A percentile compares a stretch with the other conserved stretches of the same genome.
Conservation (phyloP, 1,140 invertebrate genomes). For the Euwallacea similis region DNA sequence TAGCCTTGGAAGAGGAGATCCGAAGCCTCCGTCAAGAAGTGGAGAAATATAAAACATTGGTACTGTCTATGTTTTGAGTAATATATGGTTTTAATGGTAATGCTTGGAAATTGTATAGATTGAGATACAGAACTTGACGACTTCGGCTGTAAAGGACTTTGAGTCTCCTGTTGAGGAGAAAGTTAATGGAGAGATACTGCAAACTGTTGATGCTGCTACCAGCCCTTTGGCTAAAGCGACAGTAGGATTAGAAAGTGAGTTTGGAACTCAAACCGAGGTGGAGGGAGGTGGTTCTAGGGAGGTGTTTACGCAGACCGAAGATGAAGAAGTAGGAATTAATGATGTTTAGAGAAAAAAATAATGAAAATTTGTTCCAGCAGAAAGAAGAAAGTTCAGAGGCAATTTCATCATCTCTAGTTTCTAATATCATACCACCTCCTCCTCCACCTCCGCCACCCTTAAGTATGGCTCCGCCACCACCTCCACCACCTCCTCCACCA, state of each 20-base stretch:
- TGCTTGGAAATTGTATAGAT: conserved; percentile 32
- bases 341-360: not conserved
- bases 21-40: conserved; percentile 58
- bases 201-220: not conserved
- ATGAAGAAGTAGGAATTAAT: not conserved
- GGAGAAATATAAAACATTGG: conserved; percentile 58
- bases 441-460: conserved; percentile 10
- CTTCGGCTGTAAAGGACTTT: conserved; percentile 57
- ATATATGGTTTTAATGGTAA: not conserved
- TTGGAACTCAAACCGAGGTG: not conserved
- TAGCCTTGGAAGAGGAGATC: conserved; percentile 55
- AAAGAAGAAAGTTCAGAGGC: not conserved
- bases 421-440: not conserved
- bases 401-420: not conserved
- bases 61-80: conserved; percentile 30
- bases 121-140: conserved; percentile 59
- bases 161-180: conserved; percentile 53
- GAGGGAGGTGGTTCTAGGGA: not conserved
- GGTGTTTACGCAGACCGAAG: not conserved
- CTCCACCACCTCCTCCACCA: conserved; percentile 40
- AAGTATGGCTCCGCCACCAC: conserved; percentile 35
- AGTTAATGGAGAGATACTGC: not conserved
- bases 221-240: not conserved
- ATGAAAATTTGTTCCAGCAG: not conserved
- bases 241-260: not conserved